These are phyloP conservation scores for Paedocypris sp. DNA, from an alignment of 2,113 vertebrate species.

Conservation along the genomic window DNA sequence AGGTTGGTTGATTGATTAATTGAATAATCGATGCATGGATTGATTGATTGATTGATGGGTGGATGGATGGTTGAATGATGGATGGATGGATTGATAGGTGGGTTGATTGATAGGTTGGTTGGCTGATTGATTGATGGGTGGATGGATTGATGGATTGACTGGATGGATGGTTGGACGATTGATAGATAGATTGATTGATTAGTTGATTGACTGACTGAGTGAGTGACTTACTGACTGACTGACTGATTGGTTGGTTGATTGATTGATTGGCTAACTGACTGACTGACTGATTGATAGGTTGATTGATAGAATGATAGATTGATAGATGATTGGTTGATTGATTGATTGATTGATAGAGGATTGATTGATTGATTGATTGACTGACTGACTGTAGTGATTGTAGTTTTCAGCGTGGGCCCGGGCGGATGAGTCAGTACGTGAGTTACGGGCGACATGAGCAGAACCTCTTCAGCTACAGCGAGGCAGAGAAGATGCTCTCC, in stretches of 20 bases:
- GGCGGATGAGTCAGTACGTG: conserved; percentile 30
- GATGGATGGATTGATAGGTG: no score
- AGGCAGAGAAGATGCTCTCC: conserved; percentile 46
- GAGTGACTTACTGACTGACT: no score
- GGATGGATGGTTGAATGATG: not conserved
- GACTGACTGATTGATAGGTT: no score
- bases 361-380: not conserved
- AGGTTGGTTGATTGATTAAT: not conserved
- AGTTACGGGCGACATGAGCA: conserved; percentile 55
- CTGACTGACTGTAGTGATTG: not conserved
- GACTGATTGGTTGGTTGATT: no score
- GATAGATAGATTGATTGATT: no score
- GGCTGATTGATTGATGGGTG: not conserved
- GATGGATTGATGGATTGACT: no score
- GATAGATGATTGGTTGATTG: not conserved
- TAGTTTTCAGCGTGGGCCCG: conserved; percentile 33
- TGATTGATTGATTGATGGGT: not conserved
- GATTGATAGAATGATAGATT: no score
- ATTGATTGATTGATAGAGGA: not conserved
- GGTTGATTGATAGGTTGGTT: not conserved
- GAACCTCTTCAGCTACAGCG: conserved; percentile 53
- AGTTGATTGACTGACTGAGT: not conserved
- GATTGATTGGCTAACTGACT: not conserved
- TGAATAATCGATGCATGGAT: not conserved
- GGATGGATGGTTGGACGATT: not conserved